phyloP scores from a whole-genome alignment of 1,140 invertebrate genomes.

The Meloidogyne floridensis region DNA sequence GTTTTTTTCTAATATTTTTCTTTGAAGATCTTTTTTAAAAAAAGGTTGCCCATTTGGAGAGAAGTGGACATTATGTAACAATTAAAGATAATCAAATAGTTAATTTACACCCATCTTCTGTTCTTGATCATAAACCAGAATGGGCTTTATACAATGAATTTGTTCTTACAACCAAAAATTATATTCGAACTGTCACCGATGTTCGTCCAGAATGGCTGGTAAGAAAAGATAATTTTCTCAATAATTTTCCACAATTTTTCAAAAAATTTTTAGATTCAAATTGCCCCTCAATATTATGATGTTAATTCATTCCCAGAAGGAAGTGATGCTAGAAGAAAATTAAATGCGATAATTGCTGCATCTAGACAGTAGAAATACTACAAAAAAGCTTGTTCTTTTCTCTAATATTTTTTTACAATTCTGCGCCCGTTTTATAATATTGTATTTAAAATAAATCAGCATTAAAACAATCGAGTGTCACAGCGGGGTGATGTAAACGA shows the following conservation, averaged over 20 bases:
- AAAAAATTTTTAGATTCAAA: conserved; percentile 74
- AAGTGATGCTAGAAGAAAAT: conserved; percentile 89
- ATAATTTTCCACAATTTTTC: background rate
- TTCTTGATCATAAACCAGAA: conserved; percentile 97
- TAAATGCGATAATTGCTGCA: conserved; percentile 66
- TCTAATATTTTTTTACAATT: background rate
- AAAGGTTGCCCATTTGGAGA: conserved; percentile 88
- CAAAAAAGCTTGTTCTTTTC: background rate
- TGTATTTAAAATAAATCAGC: conserved; percentile 4
- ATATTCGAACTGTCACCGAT: conserved; percentile 96
- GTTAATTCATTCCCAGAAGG: conserved; percentile 89
- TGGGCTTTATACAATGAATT: conserved; percentile 99
- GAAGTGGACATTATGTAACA: conserved; percentile 93
- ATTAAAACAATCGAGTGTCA: conserved; percentile 5
- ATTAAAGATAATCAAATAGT: conserved; percentile 99
- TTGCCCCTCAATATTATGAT: conserved; percentile 97
- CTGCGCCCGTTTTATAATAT: conserved; percentile 3
- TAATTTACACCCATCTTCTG: conserved; percentile 96
- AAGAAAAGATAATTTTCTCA: background rate
- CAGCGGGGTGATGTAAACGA: background rate
- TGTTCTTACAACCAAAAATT: conserved; percentile 98
- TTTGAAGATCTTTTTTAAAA: conserved; percentile 1
- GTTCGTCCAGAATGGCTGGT: conserved; percentile 84
- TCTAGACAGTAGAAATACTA: background rate
- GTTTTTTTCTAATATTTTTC: conserved; percentile 68